Conservation (phyloP, 2,113 vertebrate genomes). For the Tragelaphus strepsiceros region DNA sequence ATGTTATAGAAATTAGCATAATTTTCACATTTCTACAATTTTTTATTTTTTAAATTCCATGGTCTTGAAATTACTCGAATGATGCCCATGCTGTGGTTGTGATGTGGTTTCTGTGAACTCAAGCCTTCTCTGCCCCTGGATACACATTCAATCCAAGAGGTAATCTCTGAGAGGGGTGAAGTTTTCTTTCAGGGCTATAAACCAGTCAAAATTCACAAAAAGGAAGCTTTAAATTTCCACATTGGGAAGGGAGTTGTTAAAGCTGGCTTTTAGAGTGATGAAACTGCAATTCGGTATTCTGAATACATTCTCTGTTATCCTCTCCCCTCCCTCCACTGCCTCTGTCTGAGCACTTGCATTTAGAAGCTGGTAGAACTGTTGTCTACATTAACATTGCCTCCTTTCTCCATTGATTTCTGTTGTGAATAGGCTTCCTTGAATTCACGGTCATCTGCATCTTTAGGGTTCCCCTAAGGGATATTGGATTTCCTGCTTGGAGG, state of each 20-base stretch:
- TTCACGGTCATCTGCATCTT: constrained; percentile 72
- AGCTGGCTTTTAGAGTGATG: constrained; percentile 58
- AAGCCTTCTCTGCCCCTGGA: background rate
- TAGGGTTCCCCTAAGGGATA: constrained; percentile 75
- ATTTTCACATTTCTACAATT: background rate
- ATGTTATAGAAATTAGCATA: background rate
- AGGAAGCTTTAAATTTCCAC: constrained; percentile 72
- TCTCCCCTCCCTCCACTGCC: constrained; percentile 23
- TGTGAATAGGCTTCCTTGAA: constrained; percentile 76
- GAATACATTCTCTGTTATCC: constrained; percentile 73
- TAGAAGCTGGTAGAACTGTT: constrained; percentile 69
- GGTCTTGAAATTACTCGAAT: background rate
- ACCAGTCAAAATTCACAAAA: constrained; percentile 66
- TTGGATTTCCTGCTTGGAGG: constrained; percentile 74
- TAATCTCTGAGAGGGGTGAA: constrained; percentile 43
- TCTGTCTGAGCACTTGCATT: constrained; percentile 57
- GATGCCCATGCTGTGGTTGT: background rate
- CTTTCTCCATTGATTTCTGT: constrained; percentile 76
- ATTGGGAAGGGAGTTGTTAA: constrained; percentile 60
- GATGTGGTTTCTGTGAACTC: background rate
- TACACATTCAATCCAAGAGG: background rate
- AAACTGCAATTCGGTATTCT: constrained; percentile 55
- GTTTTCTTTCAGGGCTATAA: constrained; percentile 58
- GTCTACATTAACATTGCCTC: constrained; percentile 70
- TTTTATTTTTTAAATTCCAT: background rate